A percentile compares a stretch with the other conserved stretches of the same genome.
phyloP scores from a whole-genome alignment of 2,113 vertebrate species.

The Syngnathus scovelli region DNA sequence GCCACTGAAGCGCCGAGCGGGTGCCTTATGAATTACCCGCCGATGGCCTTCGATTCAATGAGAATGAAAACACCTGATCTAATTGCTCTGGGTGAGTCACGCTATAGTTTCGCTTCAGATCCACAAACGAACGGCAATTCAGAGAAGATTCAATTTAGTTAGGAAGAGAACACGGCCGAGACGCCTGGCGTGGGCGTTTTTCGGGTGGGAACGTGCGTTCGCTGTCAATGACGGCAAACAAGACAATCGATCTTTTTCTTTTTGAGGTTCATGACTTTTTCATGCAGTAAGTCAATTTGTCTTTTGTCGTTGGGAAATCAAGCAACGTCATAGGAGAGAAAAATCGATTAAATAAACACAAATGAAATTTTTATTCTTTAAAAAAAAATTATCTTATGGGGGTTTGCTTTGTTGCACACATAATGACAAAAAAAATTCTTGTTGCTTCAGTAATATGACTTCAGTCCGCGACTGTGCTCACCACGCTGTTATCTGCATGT shows the following conservation, averaged over 20 bases:
- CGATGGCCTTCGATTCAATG: conserved; percentile 57
- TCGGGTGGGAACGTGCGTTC: not conserved
- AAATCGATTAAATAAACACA: not conserved
- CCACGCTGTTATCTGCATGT: conserved; percentile 1
- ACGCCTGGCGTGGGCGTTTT: not conserved
- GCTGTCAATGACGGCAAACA: no score
- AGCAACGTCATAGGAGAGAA: not conserved
- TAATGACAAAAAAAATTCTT: not conserved
- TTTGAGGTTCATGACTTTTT: no score
- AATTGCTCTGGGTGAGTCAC: conserved; percentile 13
- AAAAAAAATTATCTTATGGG: not conserved
- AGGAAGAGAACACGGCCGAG: not conserved
- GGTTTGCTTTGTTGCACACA: not conserved
- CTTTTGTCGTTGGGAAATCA: not conserved
- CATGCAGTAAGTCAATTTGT: not conserved
- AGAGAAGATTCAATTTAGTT: not conserved
- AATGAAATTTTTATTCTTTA: not conserved
- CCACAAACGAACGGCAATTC: not conserved
- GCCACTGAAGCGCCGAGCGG: conserved; percentile 50
- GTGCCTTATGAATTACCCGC: conserved; percentile 43
- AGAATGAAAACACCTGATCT: conserved; percentile 48
- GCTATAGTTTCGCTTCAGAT: conserved; percentile 16
- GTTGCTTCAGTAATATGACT: not conserved
- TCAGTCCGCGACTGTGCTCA: not conserved
- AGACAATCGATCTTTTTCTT: no score